Percentiles rank a stretch among this genome's conserved stretches.
Evolutionary conservation across 2,888 invertebrate genomes (phyloP).

Genomic region (Cyrtodaria siliqua): DNA sequence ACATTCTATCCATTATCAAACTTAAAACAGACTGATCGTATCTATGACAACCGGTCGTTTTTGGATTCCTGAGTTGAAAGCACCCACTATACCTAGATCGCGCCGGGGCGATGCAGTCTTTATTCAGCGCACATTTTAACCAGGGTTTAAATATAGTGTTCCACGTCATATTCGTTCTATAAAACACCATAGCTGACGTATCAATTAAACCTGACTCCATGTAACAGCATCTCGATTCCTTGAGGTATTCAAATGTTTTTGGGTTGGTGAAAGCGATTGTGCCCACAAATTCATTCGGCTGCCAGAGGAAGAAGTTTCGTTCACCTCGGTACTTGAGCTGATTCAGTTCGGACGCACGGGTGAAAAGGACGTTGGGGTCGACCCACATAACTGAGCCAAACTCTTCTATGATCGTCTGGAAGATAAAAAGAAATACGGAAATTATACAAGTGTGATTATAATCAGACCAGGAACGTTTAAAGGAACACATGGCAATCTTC

Average conservation of each 20-base stretch:
- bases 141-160: slow-evolving; percentile 76
- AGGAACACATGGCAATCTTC: too few species aligned
- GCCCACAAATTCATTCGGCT: slow-evolving; percentile 54
- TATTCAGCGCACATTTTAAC: slow-evolving; percentile 77
- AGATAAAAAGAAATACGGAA: slow-evolving; percentile 24
- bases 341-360: slow-evolving; percentile 66
- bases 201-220: slow-evolving; percentile 71
- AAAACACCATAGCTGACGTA: slow-evolving; percentile 72
- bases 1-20: slow-evolving; percentile 74
- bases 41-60: slow-evolving; percentile 79
- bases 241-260: slow-evolving; percentile 71
- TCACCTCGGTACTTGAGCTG: slow-evolving; percentile 69
- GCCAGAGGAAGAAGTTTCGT: slow-evolving; percentile 75
- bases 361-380: slow-evolving; percentile 70
- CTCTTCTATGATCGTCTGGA: slow-evolving; percentile 73
- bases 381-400: slow-evolving; percentile 75
- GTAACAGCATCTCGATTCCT: slow-evolving; percentile 74
- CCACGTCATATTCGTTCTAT: slow-evolving; percentile 74
- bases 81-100: slow-evolving; percentile 70
- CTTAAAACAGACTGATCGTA: slow-evolving; percentile 78
- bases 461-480: too few species aligned
- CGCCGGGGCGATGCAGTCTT: slow-evolving; percentile 72
- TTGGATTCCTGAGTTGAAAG: slow-evolving; percentile 74
- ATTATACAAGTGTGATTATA: too few species aligned
- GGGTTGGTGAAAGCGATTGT: slow-evolving; percentile 73